These are phyloP conservation scores for Halocynthia roretzi DNA, from an alignment of 23 tunicate species.

Conservation along the genomic window DNA sequence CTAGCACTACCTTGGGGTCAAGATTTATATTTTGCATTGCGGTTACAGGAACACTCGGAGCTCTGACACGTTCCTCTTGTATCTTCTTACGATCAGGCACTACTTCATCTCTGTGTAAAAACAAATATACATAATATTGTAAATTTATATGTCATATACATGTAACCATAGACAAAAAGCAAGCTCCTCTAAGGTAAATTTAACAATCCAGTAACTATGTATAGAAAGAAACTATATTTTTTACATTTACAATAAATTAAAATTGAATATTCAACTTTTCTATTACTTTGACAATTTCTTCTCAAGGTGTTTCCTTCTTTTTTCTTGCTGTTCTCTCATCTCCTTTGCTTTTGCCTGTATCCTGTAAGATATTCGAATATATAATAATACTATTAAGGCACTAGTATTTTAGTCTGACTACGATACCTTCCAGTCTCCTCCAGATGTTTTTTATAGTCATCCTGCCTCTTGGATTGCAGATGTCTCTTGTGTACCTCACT, in stretches of 20 bases:
- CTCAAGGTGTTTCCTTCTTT: constrained; percentile 11
- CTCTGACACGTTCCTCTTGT: constrained; percentile 21
- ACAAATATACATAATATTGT: too few relatives aligned
- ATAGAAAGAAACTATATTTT: too few relatives aligned
- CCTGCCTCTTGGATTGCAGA: constrained; percentile 47
- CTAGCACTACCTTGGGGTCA: constrained; percentile 16
- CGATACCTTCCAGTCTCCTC: constrained; percentile 68
- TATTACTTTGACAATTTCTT: background rate
- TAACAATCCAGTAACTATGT: too few relatives aligned
- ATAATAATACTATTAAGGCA: background rate
- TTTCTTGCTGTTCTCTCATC: constrained; percentile 44
- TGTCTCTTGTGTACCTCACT: constrained; percentile 55
- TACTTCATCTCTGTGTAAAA: too few relatives aligned
- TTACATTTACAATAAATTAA: too few relatives aligned
- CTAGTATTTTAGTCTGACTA: background rate
- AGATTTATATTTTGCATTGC: constrained; percentile 45
- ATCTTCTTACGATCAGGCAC: background rate
- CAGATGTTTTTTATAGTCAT: constrained; percentile 52
- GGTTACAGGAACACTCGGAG: constrained; percentile 77
- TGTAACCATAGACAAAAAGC: too few relatives aligned
- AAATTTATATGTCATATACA: too few relatives aligned
- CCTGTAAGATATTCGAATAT: constrained; percentile 7
- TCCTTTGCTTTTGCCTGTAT: constrained; percentile 55
- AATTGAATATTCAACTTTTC: too few relatives aligned
- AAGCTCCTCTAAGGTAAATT: too few relatives aligned